These are phyloP conservation scores for Pseudopodoces humilis DNA, from an alignment of 2,113 vertebrate genomes.

Conservation along the genomic window DNA sequence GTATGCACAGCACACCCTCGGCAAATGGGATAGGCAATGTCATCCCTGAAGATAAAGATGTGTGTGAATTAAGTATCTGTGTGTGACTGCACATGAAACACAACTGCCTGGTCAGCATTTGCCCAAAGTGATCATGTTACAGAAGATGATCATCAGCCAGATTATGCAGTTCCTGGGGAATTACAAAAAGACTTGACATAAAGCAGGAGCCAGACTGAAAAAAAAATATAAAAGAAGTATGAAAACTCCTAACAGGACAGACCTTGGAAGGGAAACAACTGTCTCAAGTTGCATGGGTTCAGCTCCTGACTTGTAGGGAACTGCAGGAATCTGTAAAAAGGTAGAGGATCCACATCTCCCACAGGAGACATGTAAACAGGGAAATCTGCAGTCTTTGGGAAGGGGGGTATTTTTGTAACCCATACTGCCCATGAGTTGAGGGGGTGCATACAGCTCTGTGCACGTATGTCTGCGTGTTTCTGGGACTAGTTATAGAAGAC, in stretches of 20 bases:
- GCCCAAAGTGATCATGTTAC: background rate
- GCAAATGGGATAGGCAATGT: background rate
- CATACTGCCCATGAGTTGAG: background rate
- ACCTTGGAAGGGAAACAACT: background rate
- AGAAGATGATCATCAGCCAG: background rate
- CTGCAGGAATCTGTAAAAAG: background rate
- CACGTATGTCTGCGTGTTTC: accelerated
- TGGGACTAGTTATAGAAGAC: background rate
- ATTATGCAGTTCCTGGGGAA: background rate
- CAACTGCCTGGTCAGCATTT: background rate
- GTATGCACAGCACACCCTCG: background rate
- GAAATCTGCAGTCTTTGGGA: background rate
- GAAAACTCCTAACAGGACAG: background rate
- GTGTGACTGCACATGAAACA: background rate
- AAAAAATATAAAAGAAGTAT: background rate
- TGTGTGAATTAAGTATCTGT: background rate
- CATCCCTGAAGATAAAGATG: background rate
- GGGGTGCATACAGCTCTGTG: background rate
- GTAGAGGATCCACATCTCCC: background rate
- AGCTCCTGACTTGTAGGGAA: background rate
- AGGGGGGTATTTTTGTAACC: background rate
- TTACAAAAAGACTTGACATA: background rate
- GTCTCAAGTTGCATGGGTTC: background rate
- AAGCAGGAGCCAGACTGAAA: background rate
- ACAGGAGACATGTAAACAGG: background rate